Conservation (phyloP, 2,888 invertebrate genomes). For the Hemaris fuciformis region DNA sequence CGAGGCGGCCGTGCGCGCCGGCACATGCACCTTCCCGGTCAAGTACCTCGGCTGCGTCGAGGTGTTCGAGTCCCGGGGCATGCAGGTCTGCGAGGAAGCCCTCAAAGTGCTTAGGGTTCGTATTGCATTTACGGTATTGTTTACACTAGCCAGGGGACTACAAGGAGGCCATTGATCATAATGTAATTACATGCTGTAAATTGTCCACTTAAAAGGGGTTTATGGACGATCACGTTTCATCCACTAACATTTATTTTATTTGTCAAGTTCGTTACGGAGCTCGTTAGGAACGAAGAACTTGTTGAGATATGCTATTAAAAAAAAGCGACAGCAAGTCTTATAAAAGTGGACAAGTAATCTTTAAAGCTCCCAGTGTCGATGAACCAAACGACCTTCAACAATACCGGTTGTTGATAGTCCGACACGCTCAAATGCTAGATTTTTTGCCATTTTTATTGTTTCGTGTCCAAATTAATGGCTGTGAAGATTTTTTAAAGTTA, state of each 20-base stretch:
- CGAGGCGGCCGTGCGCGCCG: slow-evolving; percentile 96
- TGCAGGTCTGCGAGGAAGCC: slow-evolving; percentile 99
- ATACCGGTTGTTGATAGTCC: slow-evolving; percentile 11
- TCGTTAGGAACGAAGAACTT: not conserved
- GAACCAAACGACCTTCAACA: slow-evolving; percentile 15
- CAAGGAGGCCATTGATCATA: not conserved
- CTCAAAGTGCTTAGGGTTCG: slow-evolving; percentile 97
- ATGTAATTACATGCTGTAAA: not conserved
- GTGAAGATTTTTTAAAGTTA: not conserved
- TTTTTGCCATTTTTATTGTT: slow-evolving; percentile 8
- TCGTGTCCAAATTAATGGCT: not conserved
- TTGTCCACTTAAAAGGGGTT: not conserved
- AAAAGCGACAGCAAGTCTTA: not conserved
- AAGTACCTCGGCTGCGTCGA: slow-evolving; percentile 99
- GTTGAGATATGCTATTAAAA: not conserved
- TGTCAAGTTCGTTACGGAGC: not conserved
- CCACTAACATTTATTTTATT: not conserved
- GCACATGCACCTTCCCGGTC: slow-evolving; percentile 98
- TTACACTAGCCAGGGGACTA: no score
- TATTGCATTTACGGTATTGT: not conserved
- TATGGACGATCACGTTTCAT: not conserved
- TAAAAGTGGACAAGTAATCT: slow-evolving; percentile 2
- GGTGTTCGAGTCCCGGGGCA: slow-evolving; percentile 99
- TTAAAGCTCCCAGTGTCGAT: slow-evolving; percentile 12
- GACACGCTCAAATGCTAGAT: slow-evolving; percentile 8